These are phyloP conservation scores for Euura saliciscinereae DNA, from an alignment of 1,140 invertebrate species.

Conservation along the genomic window DNA sequence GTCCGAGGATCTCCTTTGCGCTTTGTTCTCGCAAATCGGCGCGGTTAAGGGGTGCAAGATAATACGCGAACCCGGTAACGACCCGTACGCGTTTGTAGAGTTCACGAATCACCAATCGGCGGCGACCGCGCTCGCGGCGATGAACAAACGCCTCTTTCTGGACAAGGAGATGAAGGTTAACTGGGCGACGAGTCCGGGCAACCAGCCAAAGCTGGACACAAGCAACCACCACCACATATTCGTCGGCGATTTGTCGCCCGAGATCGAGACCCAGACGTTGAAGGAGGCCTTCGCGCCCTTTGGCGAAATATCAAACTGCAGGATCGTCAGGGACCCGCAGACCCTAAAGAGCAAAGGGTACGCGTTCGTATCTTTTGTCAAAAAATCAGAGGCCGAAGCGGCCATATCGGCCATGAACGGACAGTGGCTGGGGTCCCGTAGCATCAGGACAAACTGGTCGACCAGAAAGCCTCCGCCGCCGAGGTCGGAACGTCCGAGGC, in stretches of 20 bases:
- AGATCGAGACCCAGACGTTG: slow-evolving; percentile 97
- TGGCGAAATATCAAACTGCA: slow-evolving; percentile 98
- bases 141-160: slow-evolving; percentile 95
- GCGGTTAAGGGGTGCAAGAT: slow-evolving; percentile 98
- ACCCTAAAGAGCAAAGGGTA: slow-evolving; percentile 99
- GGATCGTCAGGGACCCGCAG: slow-evolving; percentile 97
- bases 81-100: slow-evolving; percentile 98
- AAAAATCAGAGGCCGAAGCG: slow-evolving; percentile 97
- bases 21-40: slow-evolving; percentile 95
- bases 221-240: slow-evolving; percentile 99
- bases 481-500: slow-evolving; percentile 55
- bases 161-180: slow-evolving; percentile 99
- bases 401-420: slow-evolving; percentile 99
- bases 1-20: slow-evolving; percentile 91
- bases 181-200: slow-evolving; percentile 97
- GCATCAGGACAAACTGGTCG: slow-evolving; percentile 99
- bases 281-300: slow-evolving; percentile 97
- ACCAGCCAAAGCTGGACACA: slow-evolving; percentile 97
- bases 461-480: slow-evolving; percentile 93
- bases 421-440: slow-evolving; percentile 96
- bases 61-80: slow-evolving; percentile 94
- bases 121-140: slow-evolving; percentile 91
- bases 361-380: slow-evolving; percentile 99
- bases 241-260: slow-evolving; percentile 97
- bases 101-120: slow-evolving; percentile 93